Conservation (phyloP, 1,140 invertebrate genomes). For the Melanaphis sacchari region DNA sequence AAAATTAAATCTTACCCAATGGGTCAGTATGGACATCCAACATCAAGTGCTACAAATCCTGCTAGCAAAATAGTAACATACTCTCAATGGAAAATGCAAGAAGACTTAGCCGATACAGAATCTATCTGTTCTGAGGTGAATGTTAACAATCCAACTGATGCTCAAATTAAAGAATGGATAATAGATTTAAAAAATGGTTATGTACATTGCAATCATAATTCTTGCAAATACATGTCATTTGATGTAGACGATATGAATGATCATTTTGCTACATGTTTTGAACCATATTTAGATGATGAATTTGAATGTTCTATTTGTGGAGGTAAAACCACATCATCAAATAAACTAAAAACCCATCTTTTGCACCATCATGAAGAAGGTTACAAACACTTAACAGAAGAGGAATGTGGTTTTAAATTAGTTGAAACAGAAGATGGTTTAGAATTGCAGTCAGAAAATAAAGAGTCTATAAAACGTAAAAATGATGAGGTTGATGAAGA, state of each 20-base stretch:
- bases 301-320: constrained; percentile 56
- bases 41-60: constrained; percentile 44
- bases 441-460: constrained; percentile 45
- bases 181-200: constrained; percentile 59
- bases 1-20: constrained; percentile 56
- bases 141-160: constrained; percentile 44
- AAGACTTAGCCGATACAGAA: constrained; percentile 41
- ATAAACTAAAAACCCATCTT: constrained; percentile 53
- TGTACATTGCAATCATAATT: constrained; percentile 61
- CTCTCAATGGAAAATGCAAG: constrained; percentile 55
- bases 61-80: constrained; percentile 53
- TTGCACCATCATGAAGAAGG: constrained; percentile 54
- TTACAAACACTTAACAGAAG: constrained; percentile 52
- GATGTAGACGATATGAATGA: constrained; percentile 61
- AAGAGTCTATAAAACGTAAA: constrained; percentile 41
- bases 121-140: constrained; percentile 52
- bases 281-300: constrained; percentile 55
- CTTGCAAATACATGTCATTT: constrained; percentile 61
- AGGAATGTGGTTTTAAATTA: constrained; percentile 55
- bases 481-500: constrained; percentile 38
- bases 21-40: constrained; percentile 47
- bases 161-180: constrained; percentile 46
- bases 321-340: constrained; percentile 51
- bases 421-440: constrained; percentile 48
- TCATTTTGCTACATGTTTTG: constrained; percentile 60